Base-by-base conservation (phyloP, 2,797 vertebrate species). In the Enteromius thamalakanensis region DNA sequence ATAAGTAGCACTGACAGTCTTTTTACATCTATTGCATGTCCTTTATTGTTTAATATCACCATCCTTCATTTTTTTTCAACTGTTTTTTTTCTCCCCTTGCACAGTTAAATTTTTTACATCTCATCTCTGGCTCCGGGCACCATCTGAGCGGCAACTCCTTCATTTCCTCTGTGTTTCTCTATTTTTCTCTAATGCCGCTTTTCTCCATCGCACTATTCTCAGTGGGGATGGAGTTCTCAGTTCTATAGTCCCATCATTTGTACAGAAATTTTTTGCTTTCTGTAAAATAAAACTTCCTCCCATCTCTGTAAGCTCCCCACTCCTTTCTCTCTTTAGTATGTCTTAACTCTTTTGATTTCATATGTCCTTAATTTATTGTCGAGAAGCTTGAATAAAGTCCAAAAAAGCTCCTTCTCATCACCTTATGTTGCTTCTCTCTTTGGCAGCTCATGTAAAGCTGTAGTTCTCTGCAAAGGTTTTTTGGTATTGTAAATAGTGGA, bases 221-320 rank as follows among this genome's bases (percentile, higher is more conserved):
- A 91, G 83, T 86, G 89, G 92, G 94, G 92, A 86, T 82, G 84
- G 76, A 89, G 93, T 89, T 91, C 89, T 74, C 53, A 68, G 87
- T 89, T 88, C 84, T 84, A 84, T 86, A 85, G 82, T 88, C 93
- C 91, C 90, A 91, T 93, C 90, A 93, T 72, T 93, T 95, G 94
- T 94, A 92, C 93, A 97, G 94, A 95, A 93, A 90, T 91, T 92
- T 88, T 87, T 90, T 92, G 90, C 93, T 94, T 92, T 94, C 88
- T 97, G 96, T 97, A 96, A 97, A 99, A 98, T 98, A 99, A 98
- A 97, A 93, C 89, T 95, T 94, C 89, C 92, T 83, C 91, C 88
- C 91, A 92, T 92, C 89, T 82, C 72, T 90, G 91, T 92, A 91
- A 89, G 89, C 89, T 85, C 62, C 64, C 79, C 87, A 86, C 87